A percentile compares a stretch with the other conserved stretches of the same genome.
phyloP scores from a whole-genome alignment of 2,888 invertebrate species.

The Chrysodeixis includens region DNA sequence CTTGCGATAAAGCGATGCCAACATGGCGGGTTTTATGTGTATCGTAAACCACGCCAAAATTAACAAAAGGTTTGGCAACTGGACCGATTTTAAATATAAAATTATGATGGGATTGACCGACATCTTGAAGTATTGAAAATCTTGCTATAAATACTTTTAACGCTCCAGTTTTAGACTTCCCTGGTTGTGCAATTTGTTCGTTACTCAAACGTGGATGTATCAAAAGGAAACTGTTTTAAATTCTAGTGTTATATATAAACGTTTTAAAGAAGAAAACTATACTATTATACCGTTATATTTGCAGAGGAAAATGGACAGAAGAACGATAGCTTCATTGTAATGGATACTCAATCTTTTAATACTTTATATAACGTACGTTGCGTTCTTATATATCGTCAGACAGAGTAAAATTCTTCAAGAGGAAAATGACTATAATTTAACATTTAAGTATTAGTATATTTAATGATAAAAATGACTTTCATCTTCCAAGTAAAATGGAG shows the following conservation, averaged over 20 bases:
- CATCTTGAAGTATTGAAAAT: constrained; percentile 50
- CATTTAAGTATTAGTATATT: too few relatives aligned
- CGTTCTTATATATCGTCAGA: too few relatives aligned
- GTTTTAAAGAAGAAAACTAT: too few relatives aligned
- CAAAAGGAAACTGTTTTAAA: constrained; percentile 32
- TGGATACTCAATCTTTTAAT: too few relatives aligned
- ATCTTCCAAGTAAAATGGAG: too few relatives aligned
- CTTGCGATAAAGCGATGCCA: constrained; percentile 72
- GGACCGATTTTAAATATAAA: constrained; percentile 81
- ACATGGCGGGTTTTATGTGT: constrained; percentile 80
- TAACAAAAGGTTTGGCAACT: constrained; percentile 86
- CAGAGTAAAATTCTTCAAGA: too few relatives aligned
- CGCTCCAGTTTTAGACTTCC: constrained; percentile 27
- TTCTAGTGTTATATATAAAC: constrained; percentile 35
- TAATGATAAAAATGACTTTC: too few relatives aligned
- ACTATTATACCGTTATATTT: too few relatives aligned
- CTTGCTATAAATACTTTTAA: constrained; percentile 49
- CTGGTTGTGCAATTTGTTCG: constrained; percentile 33
- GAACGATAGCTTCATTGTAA: too few relatives aligned
- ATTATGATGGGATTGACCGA: constrained; percentile 75
- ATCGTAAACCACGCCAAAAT: constrained; percentile 84
- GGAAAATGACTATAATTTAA: too few relatives aligned
- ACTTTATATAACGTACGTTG: too few relatives aligned
- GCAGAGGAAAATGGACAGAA: too few relatives aligned
- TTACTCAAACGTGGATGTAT: constrained; percentile 10